Conservation (phyloP, 1,140 invertebrate genomes). For the Microplitis mediator region DNA sequence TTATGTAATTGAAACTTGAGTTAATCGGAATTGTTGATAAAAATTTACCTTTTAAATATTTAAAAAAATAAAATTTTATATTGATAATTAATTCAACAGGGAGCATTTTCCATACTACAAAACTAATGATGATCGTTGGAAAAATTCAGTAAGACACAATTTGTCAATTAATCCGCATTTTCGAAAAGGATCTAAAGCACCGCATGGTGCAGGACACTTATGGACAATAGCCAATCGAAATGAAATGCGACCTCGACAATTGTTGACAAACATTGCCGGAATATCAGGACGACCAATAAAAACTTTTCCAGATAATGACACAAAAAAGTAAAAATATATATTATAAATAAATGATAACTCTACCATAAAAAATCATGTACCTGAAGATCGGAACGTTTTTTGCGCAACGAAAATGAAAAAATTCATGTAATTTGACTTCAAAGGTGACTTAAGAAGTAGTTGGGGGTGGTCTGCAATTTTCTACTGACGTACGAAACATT, state of each 20-base stretch:
- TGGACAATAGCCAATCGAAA: slow-evolving; percentile 79
- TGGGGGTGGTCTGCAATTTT: no score
- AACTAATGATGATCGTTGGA: slow-evolving; percentile 87
- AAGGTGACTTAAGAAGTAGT: no score
- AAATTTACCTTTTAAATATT: background rate
- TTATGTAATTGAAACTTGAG: background rate
- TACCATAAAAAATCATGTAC: no score
- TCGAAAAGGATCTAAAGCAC: slow-evolving; percentile 81
- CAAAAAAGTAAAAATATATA: slow-evolving; percentile 6
- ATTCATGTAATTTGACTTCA: no score
- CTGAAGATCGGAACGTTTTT: no score
- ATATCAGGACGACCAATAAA: slow-evolving; percentile 29
- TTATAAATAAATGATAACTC: background rate
- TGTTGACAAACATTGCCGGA: slow-evolving; percentile 35
- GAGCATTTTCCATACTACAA: slow-evolving; percentile 86
- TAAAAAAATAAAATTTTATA: background rate
- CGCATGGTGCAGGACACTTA: slow-evolving; percentile 83
- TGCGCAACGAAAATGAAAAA: no score
- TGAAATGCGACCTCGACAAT: slow-evolving; percentile 56
- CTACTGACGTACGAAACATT: no score
- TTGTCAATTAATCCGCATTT: slow-evolving; percentile 89
- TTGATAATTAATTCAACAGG: slow-evolving; percentile 56
- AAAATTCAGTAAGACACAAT: slow-evolving; percentile 87
- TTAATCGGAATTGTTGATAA: background rate
- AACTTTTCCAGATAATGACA: slow-evolving; percentile 11